Base-by-base conservation (phyloP, 1,140 invertebrate genomes). In the Sinonovacula constricta region DNA sequence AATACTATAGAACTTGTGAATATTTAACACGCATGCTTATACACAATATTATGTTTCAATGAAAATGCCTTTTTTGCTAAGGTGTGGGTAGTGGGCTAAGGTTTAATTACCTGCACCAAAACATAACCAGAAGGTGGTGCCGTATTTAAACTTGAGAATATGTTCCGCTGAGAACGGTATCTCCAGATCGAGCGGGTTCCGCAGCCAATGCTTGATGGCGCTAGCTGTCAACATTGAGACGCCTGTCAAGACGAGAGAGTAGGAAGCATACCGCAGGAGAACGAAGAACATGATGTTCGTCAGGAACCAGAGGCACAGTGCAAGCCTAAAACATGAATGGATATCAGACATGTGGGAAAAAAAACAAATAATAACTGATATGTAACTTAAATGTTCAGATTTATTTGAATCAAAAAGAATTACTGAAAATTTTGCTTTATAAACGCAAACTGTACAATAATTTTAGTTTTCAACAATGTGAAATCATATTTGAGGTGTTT, bases 121-220 rank as follows among this genome's bases (percentile, higher is more conserved):
- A 30, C 97, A 94, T 33, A 98, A 92, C 95, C 96, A 99, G 91
- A 96, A 99, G 90, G 96, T 97, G 95, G 96, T 98, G 26, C 97
- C 97, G 56, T 97, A 94, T 5, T 77, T 39, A 26, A 88, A 84
- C 15, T 66, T 63, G 0, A 90, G 93, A 0, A 82, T 60, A 0
- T 94, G 94, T 56, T 93, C 91, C 3, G 71, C 82, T 0, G 84
- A 80, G 71, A 99, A 94, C 49, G 96, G 94, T 53, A 98, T 96
- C 30, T 94, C 92, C n/a, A 99, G 91, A 3, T 96, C 95, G 22
- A 93, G 94, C 66, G 93, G 92, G 0, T 97, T 97, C 63, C 98
- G 86, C 28, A 97, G 93, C 91, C 98, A 99, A 12, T 96, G 94
- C 14, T 95, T 92, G 45, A 95, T 95, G 0, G 96, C 95, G 5